Conservation (phyloP, 1,140 invertebrate genomes). For the Adelges cooleyi region DNA sequence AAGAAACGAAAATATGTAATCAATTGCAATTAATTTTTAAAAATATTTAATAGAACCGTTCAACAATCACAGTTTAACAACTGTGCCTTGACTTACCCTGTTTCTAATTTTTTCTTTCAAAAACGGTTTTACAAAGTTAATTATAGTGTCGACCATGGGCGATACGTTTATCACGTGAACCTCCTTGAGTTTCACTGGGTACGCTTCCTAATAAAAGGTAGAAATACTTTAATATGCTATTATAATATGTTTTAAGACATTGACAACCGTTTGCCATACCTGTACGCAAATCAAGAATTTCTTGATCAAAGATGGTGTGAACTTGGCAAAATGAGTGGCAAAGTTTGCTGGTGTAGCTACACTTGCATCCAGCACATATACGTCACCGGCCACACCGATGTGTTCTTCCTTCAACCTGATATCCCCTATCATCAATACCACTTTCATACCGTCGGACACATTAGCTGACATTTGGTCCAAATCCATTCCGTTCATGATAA, state of each 20-base stretch:
- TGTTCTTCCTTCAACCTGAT: slow-evolving; percentile 60
- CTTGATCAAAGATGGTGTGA: slow-evolving; percentile 60
- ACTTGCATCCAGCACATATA: slow-evolving; percentile 63
- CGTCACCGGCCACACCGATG: slow-evolving; percentile 64
- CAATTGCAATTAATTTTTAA: no score
- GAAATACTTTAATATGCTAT: background rate
- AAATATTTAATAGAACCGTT: no score
- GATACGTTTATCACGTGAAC: slow-evolving; percentile 75
- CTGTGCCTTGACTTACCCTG: slow-evolving; percentile 39
- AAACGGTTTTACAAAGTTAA: slow-evolving; percentile 72
- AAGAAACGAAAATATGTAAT: background rate
- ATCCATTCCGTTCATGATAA: slow-evolving; percentile 53
- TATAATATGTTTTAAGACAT: no score
- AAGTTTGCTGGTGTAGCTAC: slow-evolving; percentile 61
- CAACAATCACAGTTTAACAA: no score
- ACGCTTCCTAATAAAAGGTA: slow-evolving; percentile 53
- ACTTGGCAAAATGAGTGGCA: slow-evolving; percentile 59
- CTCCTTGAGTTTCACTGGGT: slow-evolving; percentile 72
- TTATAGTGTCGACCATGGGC: slow-evolving; percentile 64
- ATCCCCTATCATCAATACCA: slow-evolving; percentile 70
- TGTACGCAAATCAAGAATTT: slow-evolving; percentile 72
- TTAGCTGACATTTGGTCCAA: slow-evolving; percentile 44
- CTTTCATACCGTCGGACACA: slow-evolving; percentile 58
- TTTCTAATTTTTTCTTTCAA: slow-evolving; percentile 74
- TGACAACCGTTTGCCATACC: slow-evolving; percentile 37